Base-by-base conservation (phyloP, 2,113 vertebrate genomes). In the Paralichthys olivaceus region DNA sequence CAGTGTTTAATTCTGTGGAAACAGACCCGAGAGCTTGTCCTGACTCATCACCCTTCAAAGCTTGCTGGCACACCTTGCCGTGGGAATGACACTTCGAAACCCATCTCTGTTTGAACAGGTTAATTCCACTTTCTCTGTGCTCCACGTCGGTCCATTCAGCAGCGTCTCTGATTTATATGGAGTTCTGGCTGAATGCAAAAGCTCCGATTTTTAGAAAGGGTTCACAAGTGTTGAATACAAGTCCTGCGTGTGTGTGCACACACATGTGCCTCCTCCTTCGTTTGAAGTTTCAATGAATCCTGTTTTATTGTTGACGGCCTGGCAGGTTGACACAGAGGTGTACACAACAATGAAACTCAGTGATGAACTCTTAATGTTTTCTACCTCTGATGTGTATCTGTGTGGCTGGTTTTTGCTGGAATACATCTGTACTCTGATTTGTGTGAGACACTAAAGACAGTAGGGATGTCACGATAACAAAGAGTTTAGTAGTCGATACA, bases 31-130 rank as follows among this genome's bases (percentile, higher is more conserved):
- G 78, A 84, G 79, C 90, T 80, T 89, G 90, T 81, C 79, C 81
- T 91, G 91, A 93, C 90, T 94, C 91, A 94, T 93, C 83, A 81
- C 53, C 83, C 85, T 79, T 89, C 64, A 89, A 87, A 92, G 87
- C 83, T 56, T 1, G 61, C 71, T 69, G 91, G 80, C 90, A 86
- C 91, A 87, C 91, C 91, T 91, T 66, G 80, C 82, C 90, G 86
- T 92, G 93, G 92, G 91, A 94, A 92, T 90, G 81, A 87, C 90
- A 90, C 90, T 88, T 92, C 84, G 87, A 77, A 89, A 73, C 84
- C 84, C 89, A 88, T 82, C 79, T 89, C 72, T 90, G 86, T 92
- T 90, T 93, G 80, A 86, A 90, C 91, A 90, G 73, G 83, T 87
- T 90, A 57, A 88, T 88, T 88, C 86, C 88, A 91, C 87, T 91